Evolutionary conservation across 2,113 vertebrate species (phyloP), one percentile per base, ranked within the genome.

Genomic region (Apeltes quadracus): DNA sequence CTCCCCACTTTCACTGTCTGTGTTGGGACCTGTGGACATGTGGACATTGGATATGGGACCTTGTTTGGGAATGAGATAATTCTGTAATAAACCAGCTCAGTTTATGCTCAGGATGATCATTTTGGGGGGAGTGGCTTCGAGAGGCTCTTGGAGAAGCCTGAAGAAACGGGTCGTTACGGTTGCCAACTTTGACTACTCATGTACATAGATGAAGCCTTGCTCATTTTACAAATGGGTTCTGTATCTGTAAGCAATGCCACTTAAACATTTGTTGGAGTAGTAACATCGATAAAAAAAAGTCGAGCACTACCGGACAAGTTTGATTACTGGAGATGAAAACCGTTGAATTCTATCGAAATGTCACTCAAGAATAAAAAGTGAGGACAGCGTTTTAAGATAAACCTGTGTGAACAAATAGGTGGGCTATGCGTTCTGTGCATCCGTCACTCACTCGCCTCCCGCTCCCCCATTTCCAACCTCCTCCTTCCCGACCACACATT

Each of bases 201-300:
- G 29, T 29, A 41, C 39, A 36, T 62, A 43, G 29, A 32, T 54
- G 41, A 71, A 53, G 70, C 41, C 34, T 53, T 53, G 61, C 61
- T 69, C 75, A 85, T 83, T 88, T 72, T 79, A 76, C 79, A 76
- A 84, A 74, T 54, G 53, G 82, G 67, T 71, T 73, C 57, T 74
- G 57, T 72, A 69, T 68, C 68, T 76, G 48, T 20, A 27, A 78
- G 72, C 29, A 27, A 80, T 56, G 55, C 48, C 72, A 82, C 73
- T 89, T 86, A 84, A 83, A 90, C 81, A 84, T 78, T 81, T 84
- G 54, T 72, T 59, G 66, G 48, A 20, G 54, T 1, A 25, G 48
- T 39, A 46, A n/a, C n/a, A n/a, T 56, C 0, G 3, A 51, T 50
- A 65, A 76, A 65, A 76, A 81, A 75, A 56, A n/a, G 11, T 58